Base-by-base conservation (phyloP, 1,140 invertebrate species). In the Nixonia krombeini region DNA sequence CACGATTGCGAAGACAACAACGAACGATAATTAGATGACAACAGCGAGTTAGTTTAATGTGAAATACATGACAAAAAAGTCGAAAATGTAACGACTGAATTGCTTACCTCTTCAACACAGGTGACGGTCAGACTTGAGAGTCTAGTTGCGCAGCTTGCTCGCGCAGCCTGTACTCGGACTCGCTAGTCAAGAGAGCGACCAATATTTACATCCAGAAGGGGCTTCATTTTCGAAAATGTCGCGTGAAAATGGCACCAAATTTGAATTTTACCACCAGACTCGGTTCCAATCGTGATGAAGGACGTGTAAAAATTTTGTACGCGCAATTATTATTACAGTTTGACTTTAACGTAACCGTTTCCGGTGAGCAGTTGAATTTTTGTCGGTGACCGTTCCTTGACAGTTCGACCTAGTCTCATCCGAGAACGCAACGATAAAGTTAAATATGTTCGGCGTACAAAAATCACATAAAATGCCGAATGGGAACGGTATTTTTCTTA, bases 81-180 rank as follows among this genome's bases (percentile, higher is more conserved):
- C 4, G 4, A 69, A 59, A 75, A 72, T 72, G 18, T 45, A 73
- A 18, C 52, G 65, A 57, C 44, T 59, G 61, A 59, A 16, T 72
- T 53, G 63, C 74, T 80, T 73, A 79, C 76, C 72, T 78, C 77
- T 79, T 79, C 75, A 78, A 81, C 79, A 81, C 79, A 82, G 78
- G 76, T 83, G 81, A 83, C 80, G 79, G 79, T 72, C 68, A 76
- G 74, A 79, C 79, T 80, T 79, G 58, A 76, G 79, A 79, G 57
- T 67, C 45, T 26, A 26, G 55, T 31, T 72, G 79, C 81, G 79
- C 79, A 83, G 29, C 53, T 50, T 50, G 63, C 38, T 42, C 52
- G 78, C 78, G 75, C 75, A 76, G 47, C 35, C 55, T 70, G 49
- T 44, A 35, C 12, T 51, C 62, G 35, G 16, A 50, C 38, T 15